phyloP scores from a whole-genome alignment of 2,888 invertebrate species.

The Thereva unica region DNA sequence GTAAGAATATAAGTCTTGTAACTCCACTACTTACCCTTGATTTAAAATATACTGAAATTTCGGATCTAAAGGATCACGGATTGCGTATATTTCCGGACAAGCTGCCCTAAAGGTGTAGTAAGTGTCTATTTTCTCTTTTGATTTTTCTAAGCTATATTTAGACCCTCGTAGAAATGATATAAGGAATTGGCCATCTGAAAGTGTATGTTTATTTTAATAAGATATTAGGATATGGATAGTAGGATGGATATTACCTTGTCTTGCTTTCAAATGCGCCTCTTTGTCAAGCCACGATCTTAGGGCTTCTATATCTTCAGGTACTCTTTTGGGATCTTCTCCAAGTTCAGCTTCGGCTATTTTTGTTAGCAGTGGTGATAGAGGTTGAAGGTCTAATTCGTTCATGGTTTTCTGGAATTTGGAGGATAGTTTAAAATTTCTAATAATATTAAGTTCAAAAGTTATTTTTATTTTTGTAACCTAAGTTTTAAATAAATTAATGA shows the following conservation, averaged over 20 bases:
- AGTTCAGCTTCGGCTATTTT: slow-evolving; percentile 60
- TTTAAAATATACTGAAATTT: slow-evolving; percentile 46
- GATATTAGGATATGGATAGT: neutral
- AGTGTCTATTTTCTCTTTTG: slow-evolving; percentile 66
- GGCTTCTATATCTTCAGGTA: slow-evolving; percentile 60
- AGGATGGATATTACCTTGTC: slow-evolving; percentile 60
- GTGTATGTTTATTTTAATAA: neutral
- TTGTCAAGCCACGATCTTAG: slow-evolving; percentile 64
- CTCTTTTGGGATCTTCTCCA: slow-evolving; percentile 61
- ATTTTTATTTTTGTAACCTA: no score
- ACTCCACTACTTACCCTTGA: slow-evolving; percentile 54
- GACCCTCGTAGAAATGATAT: slow-evolving; percentile 67
- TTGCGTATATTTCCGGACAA: slow-evolving; percentile 61
- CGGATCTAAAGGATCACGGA: slow-evolving; percentile 53
- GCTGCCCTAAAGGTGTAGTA: slow-evolving; percentile 62
- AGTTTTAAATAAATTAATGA: no score
- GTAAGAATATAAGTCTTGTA: neutral
- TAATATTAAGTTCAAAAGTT: no score
- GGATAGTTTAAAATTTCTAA: no score
- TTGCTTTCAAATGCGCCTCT: slow-evolving; percentile 63
- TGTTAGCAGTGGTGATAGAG: slow-evolving; percentile 59
- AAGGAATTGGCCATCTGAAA: slow-evolving; percentile 55
- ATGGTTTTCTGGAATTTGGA: slow-evolving; percentile 3
- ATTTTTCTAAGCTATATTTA: slow-evolving; percentile 66
- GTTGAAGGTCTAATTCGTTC: slow-evolving; percentile 28